Percentiles rank a stretch among this genome's conserved stretches.
Evolutionary conservation across 2,888 invertebrate species (phyloP).

Genomic region (Heliconius ismenius): DNA sequence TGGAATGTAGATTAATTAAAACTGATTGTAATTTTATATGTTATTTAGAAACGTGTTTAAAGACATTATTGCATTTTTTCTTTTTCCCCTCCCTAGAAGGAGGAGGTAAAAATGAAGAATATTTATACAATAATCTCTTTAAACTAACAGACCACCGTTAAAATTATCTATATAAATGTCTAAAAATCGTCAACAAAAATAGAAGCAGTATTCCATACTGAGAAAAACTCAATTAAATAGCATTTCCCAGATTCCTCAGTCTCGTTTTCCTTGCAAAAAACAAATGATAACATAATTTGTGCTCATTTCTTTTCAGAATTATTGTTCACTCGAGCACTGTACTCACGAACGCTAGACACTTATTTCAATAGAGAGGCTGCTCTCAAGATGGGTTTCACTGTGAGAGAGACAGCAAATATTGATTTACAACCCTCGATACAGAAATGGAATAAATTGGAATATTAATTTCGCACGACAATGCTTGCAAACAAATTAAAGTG

Average conservation of each 20-base stretch:
- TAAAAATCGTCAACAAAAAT: too few relatives aligned
- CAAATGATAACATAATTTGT: constrained; percentile 16
- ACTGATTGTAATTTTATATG: not conserved
- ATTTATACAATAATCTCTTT: too few relatives aligned
- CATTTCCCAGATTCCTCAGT: not conserved
- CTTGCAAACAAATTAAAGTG: constrained; percentile 79
- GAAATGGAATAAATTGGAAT: constrained; percentile 81
- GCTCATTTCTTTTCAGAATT: constrained; percentile 18
- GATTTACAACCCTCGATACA: constrained; percentile 76
- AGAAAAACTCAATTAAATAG: not conserved
- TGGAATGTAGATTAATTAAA: not conserved
- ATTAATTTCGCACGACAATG: constrained; percentile 81
- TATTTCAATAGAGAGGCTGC: constrained; percentile 36
- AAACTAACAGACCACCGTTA: too few relatives aligned
- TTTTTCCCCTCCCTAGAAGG: too few relatives aligned
- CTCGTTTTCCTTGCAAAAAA: constrained; percentile 35
- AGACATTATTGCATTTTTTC: too few relatives aligned
- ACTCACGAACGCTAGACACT: constrained; percentile 27
- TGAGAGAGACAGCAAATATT: constrained; percentile 72
- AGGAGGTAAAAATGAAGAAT: too few relatives aligned
- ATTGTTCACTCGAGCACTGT: constrained; percentile 22
- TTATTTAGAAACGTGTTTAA: too few relatives aligned
- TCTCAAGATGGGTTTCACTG: constrained; percentile 41
- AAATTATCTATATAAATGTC: too few relatives aligned
- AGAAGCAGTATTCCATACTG: not conserved